These are phyloP conservation scores for Varanus salvator DNA, from an alignment of 2,113 vertebrate genomes.

Conservation along the genomic window DNA sequence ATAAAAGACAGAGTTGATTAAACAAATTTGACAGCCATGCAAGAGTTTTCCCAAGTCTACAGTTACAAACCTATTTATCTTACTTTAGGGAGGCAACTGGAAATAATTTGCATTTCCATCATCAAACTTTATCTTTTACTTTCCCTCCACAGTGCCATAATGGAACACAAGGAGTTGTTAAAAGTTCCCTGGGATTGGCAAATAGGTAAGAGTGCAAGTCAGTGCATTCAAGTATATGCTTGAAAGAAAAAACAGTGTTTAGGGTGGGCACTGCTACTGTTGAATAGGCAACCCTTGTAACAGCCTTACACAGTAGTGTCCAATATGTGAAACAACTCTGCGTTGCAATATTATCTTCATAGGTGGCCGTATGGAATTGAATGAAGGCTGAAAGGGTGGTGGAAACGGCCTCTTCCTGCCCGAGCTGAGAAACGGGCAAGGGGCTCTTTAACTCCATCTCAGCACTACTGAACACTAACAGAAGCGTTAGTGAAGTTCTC, in stretches of 20 bases:
- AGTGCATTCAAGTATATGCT: slow-evolving; percentile 2
- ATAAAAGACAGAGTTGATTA: slow-evolving; percentile 36
- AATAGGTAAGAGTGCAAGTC: slow-evolving; percentile 85
- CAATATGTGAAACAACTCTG: slow-evolving; percentile 27
- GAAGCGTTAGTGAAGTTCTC: background rate
- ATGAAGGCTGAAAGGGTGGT: background rate
- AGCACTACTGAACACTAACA: background rate
- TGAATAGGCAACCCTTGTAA: background rate
- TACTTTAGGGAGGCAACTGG: slow-evolving; percentile 42
- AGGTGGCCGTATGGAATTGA: background rate
- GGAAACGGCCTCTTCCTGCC: background rate
- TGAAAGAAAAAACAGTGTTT: background rate
- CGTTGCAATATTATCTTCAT: slow-evolving; percentile 24
- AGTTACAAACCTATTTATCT: slow-evolving; percentile 42
- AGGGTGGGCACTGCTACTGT: background rate
- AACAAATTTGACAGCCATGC: slow-evolving; percentile 46
- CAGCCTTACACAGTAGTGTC: slow-evolving; percentile 2
- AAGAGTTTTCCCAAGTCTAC: slow-evolving; percentile 30
- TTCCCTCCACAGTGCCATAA: slow-evolving; percentile 84
- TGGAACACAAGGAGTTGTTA: slow-evolving; percentile 97
- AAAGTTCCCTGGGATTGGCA: slow-evolving; percentile 97
- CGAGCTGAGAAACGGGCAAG: background rate
- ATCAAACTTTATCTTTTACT: slow-evolving; percentile 58
- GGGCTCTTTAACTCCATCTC: background rate
- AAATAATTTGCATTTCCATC: slow-evolving; percentile 50